Conservation (phyloP, 2,797 vertebrate genomes). For the Crax fasciolata region DNA sequence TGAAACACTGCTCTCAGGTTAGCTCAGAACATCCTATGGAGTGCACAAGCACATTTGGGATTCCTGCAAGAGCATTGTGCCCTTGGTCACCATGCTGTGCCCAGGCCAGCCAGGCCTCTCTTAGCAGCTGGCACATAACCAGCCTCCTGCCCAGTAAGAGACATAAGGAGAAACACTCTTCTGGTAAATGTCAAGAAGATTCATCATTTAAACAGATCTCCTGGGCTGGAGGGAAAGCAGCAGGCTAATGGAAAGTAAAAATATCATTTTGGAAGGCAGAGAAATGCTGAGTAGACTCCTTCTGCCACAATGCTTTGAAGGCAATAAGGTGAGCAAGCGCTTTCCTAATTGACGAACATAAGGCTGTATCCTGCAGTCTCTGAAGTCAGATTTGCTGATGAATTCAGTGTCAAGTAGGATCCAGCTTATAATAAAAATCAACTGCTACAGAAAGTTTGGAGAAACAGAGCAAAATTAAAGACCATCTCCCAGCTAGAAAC, state of each 20-base stretch:
- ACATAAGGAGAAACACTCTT: background rate
- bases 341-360: background rate
- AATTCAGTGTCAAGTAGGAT: background rate
- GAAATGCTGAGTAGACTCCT: background rate
- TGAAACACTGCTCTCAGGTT: fast-evolving
- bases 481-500: background rate
- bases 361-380: background rate
- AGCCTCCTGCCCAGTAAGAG: background rate
- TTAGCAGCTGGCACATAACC: background rate
- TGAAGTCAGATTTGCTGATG: background rate
- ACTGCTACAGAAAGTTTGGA: background rate
- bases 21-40: background rate
- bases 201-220: background rate
- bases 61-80: background rate
- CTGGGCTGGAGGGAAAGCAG: background rate
- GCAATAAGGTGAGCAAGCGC: background rate
- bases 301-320: background rate
- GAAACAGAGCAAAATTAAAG: background rate
- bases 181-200: background rate
- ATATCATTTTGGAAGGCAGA: background rate
- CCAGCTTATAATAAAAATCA: background rate
- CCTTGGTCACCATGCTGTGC: too few species aligned
- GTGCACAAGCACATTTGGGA: background rate
- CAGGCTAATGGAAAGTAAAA: background rate
- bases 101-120: background rate